A percentile compares a stretch with the other conserved stretches of the same genome.
phyloP scores from a whole-genome alignment of 2,113 vertebrate genomes.

The Phalacrocorax carbo region DNA sequence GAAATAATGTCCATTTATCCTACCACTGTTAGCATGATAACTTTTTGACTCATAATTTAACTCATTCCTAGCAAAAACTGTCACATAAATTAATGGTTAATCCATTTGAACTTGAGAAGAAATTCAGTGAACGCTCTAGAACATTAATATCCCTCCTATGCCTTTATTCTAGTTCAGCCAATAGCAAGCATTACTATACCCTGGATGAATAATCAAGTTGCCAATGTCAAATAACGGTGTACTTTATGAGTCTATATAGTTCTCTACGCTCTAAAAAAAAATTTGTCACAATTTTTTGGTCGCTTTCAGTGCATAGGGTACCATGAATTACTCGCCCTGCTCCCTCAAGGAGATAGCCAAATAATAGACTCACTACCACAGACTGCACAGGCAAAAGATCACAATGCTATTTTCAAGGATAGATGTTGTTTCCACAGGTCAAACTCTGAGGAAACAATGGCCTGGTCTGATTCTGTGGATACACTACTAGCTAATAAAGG shows the following conservation, averaged over 20 bases:
- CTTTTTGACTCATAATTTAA: background rate
- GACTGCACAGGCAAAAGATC: constrained; percentile 75
- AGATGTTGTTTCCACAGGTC: constrained; percentile 93
- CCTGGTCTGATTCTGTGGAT: constrained; percentile 90
- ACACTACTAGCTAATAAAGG: constrained; percentile 88
- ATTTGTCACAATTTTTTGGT: background rate
- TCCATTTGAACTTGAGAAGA: background rate
- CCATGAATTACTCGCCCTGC: background rate
- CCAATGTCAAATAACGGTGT: background rate
- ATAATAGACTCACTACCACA: background rate
- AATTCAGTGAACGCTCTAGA: background rate
- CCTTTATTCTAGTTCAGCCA: background rate
- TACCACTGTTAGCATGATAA: background rate
- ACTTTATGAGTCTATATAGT: background rate
- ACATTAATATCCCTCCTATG: background rate
- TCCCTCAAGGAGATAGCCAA: background rate
- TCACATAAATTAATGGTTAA: background rate
- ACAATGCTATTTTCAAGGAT: constrained; percentile 90
- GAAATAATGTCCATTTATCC: background rate
- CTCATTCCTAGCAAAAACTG: background rate
- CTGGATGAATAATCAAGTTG: background rate
- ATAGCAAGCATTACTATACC: background rate
- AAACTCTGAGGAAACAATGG: constrained; percentile 72
- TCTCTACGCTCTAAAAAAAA: background rate
- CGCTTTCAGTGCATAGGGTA: background rate